These are phyloP conservation scores for Microcebus tavaratra DNA, from an alignment of 2,113 vertebrate species.

Conservation along the genomic window DNA sequence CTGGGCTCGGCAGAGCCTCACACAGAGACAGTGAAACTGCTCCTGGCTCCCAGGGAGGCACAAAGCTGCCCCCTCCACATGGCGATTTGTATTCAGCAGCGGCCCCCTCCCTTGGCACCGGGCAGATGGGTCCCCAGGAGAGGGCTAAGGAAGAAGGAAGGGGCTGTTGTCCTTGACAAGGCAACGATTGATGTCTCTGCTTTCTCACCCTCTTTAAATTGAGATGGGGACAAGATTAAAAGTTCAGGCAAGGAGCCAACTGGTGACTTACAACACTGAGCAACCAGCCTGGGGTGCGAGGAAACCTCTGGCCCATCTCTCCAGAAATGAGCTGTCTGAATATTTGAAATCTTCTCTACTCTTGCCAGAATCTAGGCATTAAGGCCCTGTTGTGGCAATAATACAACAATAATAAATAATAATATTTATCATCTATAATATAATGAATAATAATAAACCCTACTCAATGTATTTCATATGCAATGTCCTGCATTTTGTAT, in stretches of 20 bases:
- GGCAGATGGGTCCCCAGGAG: slow-evolving; percentile 61
- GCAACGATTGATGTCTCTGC: slow-evolving; percentile 78
- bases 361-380: slow-evolving; percentile 44
- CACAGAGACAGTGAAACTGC: slow-evolving; percentile 53
- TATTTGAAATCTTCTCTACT: slow-evolving; percentile 52
- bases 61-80: slow-evolving; percentile 29
- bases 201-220: slow-evolving; percentile 80
- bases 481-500: not conserved
- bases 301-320: slow-evolving; percentile 70
- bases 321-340: slow-evolving; percentile 66
- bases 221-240: slow-evolving; percentile 80
- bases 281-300: slow-evolving; percentile 57
- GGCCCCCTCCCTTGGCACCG: slow-evolving; percentile 53
- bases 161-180: slow-evolving; percentile 76
- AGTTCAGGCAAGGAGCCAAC: slow-evolving; percentile 81
- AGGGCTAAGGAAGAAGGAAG: slow-evolving; percentile 70
- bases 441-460: not conserved
- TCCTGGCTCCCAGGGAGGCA: slow-evolving; percentile 48
- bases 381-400: slow-evolving; percentile 12
- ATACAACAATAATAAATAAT: not conserved
- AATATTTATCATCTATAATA: not conserved
- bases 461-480: not conserved
- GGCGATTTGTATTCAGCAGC: slow-evolving; percentile 51
- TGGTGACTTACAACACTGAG: slow-evolving; percentile 79
- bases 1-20: slow-evolving; percentile 18